Percentiles rank a stretch among this genome's conserved stretches.
phyloP scores from a whole-genome alignment of 53 echinoderm and acorn worm species.

The Hippasteria phrygiana region DNA sequence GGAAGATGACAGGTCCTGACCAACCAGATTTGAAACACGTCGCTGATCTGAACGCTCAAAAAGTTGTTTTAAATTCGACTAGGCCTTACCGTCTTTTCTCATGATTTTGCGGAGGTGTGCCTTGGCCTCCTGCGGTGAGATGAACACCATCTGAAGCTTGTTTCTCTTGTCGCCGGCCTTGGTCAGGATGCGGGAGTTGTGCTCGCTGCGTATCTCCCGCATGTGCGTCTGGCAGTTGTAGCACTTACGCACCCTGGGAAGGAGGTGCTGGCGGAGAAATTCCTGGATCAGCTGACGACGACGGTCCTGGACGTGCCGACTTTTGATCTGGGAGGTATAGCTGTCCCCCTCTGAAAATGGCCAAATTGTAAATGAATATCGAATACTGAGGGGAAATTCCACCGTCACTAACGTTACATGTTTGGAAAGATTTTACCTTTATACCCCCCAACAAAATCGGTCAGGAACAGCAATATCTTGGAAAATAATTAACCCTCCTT shows the following conservation, averaged over 20 bases:
- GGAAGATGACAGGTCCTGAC: too few relatives aligned
- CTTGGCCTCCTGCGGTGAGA: conserved; percentile 88
- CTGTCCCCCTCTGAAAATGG: background rate
- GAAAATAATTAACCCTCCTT: too few relatives aligned
- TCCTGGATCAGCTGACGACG: conserved; percentile 77
- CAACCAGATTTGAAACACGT: too few relatives aligned
- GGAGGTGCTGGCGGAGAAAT: conserved; percentile 73
- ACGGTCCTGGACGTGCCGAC: conserved; percentile 67
- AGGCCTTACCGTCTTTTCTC: conserved; percentile 83
- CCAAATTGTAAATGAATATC: too few relatives aligned
- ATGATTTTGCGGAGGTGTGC: conserved; percentile 77
- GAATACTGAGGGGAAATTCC: too few relatives aligned
- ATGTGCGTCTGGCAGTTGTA: conserved; percentile 60
- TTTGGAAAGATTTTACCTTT: too few relatives aligned
- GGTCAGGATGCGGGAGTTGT: conserved; percentile 84
- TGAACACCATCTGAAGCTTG: conserved; percentile 66
- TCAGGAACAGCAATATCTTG: too few relatives aligned
- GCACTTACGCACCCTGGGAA: conserved; percentile 75
- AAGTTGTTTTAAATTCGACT: background rate
- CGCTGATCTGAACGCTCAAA: too few relatives aligned
- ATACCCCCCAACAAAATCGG: too few relatives aligned
- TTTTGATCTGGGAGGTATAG: conserved; percentile 5
- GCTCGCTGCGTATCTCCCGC: conserved; percentile 78
- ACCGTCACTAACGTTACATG: too few relatives aligned
- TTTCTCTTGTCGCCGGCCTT: conserved; percentile 59